Evolutionary conservation across 2,797 vertebrate species (phyloP).

Genomic region (Phoeniculus purpureus): DNA sequence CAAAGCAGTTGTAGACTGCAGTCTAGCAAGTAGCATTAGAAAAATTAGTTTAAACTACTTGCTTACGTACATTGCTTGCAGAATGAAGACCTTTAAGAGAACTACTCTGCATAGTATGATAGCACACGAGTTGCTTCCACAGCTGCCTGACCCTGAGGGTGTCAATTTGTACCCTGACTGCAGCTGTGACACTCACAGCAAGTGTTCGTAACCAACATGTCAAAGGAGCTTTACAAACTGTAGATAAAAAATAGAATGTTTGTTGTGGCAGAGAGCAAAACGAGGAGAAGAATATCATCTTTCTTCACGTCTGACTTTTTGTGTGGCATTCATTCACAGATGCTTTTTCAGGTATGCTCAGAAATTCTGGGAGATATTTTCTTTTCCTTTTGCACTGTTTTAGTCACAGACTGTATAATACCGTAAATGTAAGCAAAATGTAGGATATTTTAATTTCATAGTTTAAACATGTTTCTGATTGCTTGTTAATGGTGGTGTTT

Average conservation of each 20-base stretch:
- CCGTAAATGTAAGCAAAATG: background rate
- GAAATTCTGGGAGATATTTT: background rate
- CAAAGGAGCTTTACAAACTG: conserved; percentile 51
- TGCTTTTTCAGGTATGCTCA: background rate
- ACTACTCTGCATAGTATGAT: background rate
- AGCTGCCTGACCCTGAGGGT: conserved; percentile 8
- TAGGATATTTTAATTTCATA: background rate
- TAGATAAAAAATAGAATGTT: conserved; percentile 24
- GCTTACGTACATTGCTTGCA: background rate
- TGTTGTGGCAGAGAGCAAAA: conserved; percentile 5
- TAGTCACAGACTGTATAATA: background rate
- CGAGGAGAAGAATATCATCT: background rate
- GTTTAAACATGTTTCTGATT: background rate
- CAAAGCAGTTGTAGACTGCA: conserved; percentile 60
- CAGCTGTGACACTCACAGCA: background rate
- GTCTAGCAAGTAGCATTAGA: conserved; percentile 61
- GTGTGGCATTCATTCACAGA: background rate
- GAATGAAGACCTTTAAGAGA: background rate
- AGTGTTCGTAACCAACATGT: conserved; percentile 43
- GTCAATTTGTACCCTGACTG: conserved; percentile 36
- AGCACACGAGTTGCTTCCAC: background rate
- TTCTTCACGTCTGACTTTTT: background rate
- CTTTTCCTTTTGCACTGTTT: background rate
- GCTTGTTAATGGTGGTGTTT: background rate
- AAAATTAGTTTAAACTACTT: conserved; percentile 63